These are phyloP conservation scores for Oryctes rhinoceros DNA, from an alignment of 1,140 invertebrate species.

Conservation along the genomic window DNA sequence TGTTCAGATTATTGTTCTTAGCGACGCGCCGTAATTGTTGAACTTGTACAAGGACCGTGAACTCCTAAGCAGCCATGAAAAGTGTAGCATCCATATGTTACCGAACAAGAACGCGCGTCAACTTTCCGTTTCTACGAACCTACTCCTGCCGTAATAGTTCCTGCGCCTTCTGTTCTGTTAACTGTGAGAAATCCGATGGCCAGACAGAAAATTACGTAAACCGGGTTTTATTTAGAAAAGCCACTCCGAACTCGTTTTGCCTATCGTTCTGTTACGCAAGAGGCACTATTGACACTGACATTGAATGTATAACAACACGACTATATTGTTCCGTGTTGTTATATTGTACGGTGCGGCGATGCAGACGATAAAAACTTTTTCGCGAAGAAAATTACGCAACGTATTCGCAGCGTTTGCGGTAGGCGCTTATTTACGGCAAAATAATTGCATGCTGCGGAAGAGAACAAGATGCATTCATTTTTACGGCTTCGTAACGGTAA, in stretches of 20 bases:
- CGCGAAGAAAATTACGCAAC: too few relatives aligned
- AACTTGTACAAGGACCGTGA: neutral
- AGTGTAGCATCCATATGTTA: neutral
- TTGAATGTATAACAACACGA: neutral
- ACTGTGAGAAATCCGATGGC: conserved; percentile 14
- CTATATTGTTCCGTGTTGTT: neutral
- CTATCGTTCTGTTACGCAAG: neutral
- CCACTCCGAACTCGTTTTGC: neutral
- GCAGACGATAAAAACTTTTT: too few relatives aligned
- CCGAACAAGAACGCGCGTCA: neutral
- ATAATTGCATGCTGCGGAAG: too few relatives aligned
- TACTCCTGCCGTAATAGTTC: neutral
- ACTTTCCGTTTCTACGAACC: conserved; percentile 5
- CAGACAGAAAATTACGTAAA: conserved; percentile 15
- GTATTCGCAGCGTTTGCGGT: too few relatives aligned
- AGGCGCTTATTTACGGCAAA: too few relatives aligned
- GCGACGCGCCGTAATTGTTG: too few relatives aligned
- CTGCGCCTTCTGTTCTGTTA: conserved; percentile 2
- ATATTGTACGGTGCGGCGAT: neutral
- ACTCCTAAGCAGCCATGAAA: neutral
- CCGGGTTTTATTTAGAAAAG: conserved; percentile 6
- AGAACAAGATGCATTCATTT: too few relatives aligned
- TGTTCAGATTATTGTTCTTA: too few relatives aligned
- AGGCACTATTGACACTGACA: neutral
- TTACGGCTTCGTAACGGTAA: too few relatives aligned